Evolutionary conservation across 1,140 invertebrate genomes (phyloP).

Genomic region (Protaetia brevitarsis): DNA sequence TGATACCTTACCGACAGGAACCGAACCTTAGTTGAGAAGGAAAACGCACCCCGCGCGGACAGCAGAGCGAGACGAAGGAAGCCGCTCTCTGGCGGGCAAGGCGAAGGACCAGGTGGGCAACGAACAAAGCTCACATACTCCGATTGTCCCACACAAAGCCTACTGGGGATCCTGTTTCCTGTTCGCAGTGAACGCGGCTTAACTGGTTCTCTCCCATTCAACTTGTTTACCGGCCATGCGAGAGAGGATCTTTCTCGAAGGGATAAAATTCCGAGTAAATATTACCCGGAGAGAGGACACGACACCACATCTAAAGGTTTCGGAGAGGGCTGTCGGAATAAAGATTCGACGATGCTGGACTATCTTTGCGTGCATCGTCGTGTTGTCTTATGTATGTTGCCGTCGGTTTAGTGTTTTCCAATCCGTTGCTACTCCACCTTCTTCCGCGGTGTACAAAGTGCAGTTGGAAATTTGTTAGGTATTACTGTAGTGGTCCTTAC

Average conservation of each 20-base stretch:
- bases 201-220: conserved; percentile 13
- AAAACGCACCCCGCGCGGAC: background rate
- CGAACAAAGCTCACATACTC: conserved; percentile 15
- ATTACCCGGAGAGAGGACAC: conserved; percentile 10
- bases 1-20: background rate
- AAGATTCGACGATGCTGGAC: too few relatives aligned
- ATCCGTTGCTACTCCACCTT: too few relatives aligned
- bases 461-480: too few relatives aligned
- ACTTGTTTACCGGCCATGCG: conserved; percentile 10
- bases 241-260: conserved; percentile 11
- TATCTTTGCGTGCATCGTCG: too few relatives aligned
- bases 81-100: background rate
- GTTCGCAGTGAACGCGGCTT: conserved; percentile 6
- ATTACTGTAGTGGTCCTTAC: too few relatives aligned
- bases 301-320: conserved; percentile 15
- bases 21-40: background rate
- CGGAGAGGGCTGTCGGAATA: background rate
- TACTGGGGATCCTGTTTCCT: conserved; percentile 14
- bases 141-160: conserved; percentile 15
- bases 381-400: too few relatives aligned
- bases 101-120: conserved; percentile 6
- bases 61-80: background rate
- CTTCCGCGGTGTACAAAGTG: too few relatives aligned
- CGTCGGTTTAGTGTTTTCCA: too few relatives aligned
- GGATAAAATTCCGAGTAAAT: conserved; percentile 18